phyloP scores from a whole-genome alignment of 2,888 invertebrate genomes.

The Oscheius sp. region DNA sequence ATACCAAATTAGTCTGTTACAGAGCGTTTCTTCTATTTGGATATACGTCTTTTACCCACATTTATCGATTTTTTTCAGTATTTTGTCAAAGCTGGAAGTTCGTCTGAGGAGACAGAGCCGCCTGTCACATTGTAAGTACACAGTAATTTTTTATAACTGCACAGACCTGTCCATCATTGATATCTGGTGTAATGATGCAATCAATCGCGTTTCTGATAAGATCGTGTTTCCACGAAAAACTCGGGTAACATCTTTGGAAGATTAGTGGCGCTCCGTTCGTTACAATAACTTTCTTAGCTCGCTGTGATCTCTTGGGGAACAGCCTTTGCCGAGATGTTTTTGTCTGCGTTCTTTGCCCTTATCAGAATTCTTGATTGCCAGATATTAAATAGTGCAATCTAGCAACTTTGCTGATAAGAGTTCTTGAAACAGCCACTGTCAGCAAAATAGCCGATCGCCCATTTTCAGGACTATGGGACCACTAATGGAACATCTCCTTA shows the following conservation, averaged over 20 bases:
- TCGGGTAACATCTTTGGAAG: constrained; percentile 11
- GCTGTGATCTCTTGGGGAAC: neutral
- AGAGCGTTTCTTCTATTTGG: no score
- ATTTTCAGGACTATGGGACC: constrained; percentile 38
- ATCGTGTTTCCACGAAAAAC: constrained; percentile 30
- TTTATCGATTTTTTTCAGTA: no score
- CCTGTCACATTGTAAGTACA: no score
- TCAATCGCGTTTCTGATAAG: constrained; percentile 26
- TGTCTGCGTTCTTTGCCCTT: neutral
- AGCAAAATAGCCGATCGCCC: neutral
- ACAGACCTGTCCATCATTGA: no score
- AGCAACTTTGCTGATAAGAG: constrained; percentile 7
- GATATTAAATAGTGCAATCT: neutral
- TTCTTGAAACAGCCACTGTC: constrained; percentile 6
- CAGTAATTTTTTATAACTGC: no score
- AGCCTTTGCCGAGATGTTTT: neutral
- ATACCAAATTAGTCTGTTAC: no score
- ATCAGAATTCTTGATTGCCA: constrained; percentile 2
- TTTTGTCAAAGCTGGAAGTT: no score
- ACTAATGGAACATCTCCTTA: constrained; percentile 53
- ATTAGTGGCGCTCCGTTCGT: neutral
- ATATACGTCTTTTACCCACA: no score
- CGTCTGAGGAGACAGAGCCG: no score
- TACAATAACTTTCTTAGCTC: neutral
- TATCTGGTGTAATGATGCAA: constrained; percentile 21